These are phyloP conservation scores for Zelleria hepariella DNA, from an alignment of 2,888 invertebrate genomes.

Conservation along the genomic window DNA sequence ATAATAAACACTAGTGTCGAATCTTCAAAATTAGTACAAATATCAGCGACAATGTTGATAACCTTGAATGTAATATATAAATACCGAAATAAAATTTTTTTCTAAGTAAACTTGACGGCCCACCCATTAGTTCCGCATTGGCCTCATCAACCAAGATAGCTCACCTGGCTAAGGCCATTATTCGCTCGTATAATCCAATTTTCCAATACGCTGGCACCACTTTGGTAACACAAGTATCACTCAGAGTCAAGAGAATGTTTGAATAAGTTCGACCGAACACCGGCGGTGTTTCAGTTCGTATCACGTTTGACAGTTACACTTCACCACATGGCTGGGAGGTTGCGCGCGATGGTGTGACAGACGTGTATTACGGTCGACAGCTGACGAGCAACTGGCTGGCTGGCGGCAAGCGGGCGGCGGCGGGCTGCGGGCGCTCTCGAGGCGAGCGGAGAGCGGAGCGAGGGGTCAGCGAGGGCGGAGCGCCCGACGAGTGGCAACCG, in stretches of 20 bases:
- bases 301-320: conserved; percentile 71
- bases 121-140: conserved; percentile 54
- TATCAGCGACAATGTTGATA: not conserved
- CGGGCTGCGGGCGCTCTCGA: conserved; percentile 13
- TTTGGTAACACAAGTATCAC: conserved; percentile 53
- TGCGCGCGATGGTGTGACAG: conserved; percentile 39
- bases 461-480: conserved; percentile 58
- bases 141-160: conserved; percentile 69
- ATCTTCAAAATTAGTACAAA: not conserved
- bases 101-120: not conserved
- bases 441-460: conserved; percentile 29
- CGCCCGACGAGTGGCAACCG: conserved; percentile 41
- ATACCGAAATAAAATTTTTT: conserved; percentile 54
- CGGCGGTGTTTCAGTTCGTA: conserved; percentile 54
- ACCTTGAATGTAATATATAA: conserved; percentile 14
- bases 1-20: not conserved
- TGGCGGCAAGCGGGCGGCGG: conserved; percentile 9
- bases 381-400: conserved; percentile 52
- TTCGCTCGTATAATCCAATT: conserved; percentile 70
- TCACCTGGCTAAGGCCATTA: conserved; percentile 73
- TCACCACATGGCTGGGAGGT: conserved; percentile 65
- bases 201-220: conserved; percentile 59
- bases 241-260: conserved; percentile 36
- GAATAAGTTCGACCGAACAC: conserved; percentile 39
- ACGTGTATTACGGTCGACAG: conserved; percentile 49